phyloP scores from a whole-genome alignment of 2,113 vertebrate species.

The Dendrocopos noguchii region DNA sequence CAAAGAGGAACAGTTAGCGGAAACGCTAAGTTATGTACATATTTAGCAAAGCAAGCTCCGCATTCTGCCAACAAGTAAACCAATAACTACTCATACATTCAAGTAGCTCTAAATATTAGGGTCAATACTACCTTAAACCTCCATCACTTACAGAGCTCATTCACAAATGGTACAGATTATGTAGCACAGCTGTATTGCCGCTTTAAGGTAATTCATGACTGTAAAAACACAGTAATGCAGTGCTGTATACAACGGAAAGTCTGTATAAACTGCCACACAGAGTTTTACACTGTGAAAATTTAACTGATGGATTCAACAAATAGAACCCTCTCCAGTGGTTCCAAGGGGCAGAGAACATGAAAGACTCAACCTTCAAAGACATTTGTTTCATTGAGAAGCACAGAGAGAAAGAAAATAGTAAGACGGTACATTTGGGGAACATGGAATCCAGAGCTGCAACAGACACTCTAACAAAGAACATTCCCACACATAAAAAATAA shows the following conservation, averaged over 20 bases:
- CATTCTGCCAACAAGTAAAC: neutral
- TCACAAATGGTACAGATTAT: neutral
- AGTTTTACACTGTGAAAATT: neutral
- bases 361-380: neutral
- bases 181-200: neutral
- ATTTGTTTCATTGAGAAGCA: neutral
- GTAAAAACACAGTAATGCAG: neutral
- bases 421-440: neutral
- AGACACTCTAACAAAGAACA: neutral
- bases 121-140: neutral
- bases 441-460: neutral
- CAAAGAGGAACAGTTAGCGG: neutral
- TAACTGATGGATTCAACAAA: neutral
- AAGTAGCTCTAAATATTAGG: neutral
- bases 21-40: neutral
- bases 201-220: neutral
- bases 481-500: neutral
- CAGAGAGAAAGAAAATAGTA: neutral
- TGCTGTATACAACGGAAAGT: neutral
- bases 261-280: neutral
- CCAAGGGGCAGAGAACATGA: neutral
- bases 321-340: neutral
- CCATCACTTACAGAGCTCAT: neutral
- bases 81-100: neutral
- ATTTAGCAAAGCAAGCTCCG: neutral